A percentile compares a stretch with the other conserved stretches of the same genome.
Evolutionary conservation across 2,113 vertebrate species (phyloP).

Genomic region (Chlamydotis undulata): DNA sequence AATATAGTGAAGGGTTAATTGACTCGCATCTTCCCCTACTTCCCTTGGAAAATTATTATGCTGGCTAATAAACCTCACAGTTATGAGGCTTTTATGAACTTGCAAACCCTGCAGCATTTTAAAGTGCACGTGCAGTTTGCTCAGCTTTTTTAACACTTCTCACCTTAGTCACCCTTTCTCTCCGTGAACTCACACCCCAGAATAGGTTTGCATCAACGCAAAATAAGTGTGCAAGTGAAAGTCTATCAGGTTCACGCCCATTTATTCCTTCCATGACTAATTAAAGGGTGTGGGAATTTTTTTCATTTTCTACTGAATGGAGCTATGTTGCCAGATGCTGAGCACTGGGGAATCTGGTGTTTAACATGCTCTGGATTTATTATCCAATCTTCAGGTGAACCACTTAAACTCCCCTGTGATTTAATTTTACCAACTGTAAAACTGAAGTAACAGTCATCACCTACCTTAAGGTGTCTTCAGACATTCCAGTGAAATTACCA

Average conservation of each 20-base stretch:
- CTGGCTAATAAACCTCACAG: constrained; percentile 30
- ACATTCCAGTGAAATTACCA: not conserved
- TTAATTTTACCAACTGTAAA: not conserved
- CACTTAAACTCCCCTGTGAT: not conserved
- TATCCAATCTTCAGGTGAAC: not conserved
- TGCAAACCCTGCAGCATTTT: constrained; percentile 16
- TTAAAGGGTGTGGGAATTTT: not conserved
- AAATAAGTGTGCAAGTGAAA: not conserved
- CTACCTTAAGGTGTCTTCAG: not conserved
- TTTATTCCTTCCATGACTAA: not conserved
- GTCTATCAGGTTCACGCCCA: not conserved
- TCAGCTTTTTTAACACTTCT: constrained; percentile 28
- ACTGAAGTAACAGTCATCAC: not conserved
- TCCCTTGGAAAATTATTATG: constrained; percentile 16
- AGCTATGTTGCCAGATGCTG: not conserved
- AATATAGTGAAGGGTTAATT: not conserved
- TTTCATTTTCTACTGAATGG: not conserved
- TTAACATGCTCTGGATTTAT: not conserved
- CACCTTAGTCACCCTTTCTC: constrained; percentile 27
- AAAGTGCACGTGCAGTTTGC: not conserved
- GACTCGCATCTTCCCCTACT: not conserved
- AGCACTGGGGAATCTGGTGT: not conserved
- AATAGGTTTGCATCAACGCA: not conserved
- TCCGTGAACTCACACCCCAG: not conserved
- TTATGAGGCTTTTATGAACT: constrained; percentile 25